Evolutionary conservation across 1,140 invertebrate genomes (phyloP), one percentile per base, ranked within the genome.

Genomic region (Lineus longissimus): DNA sequence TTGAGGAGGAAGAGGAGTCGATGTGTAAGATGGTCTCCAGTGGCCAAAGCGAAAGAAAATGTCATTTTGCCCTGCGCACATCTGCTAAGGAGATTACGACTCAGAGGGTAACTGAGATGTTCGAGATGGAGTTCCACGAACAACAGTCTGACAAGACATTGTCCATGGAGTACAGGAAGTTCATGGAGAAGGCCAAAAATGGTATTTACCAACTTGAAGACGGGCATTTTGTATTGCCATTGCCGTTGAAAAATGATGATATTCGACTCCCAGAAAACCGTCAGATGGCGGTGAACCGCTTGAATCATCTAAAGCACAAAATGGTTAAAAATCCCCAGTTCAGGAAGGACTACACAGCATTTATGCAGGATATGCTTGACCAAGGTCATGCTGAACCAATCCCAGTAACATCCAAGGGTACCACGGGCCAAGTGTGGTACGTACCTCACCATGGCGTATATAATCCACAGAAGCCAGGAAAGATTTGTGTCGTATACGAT

Each of bases 401-500:
- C 30, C 59, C 41, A 17, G 33, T 13, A 47, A 19, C 15, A 23
- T 19, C n/a, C 19, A 7, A 11, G 0, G 40, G 29, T 15, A 7
- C 19, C 25, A 11, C 27, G 29, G 59, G 40, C 1, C 33, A 31
- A 23, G 31, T 59, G 13, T 67, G 62, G 66, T 70, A 73, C 47
- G 30, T 72, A 11, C 71, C 71, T 25, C 66, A 66, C 57, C 68
- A 68, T 62, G 67, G 59, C 1, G 64, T 72, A n/a, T 59, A 62
- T 30, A 60, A 70, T 45, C 58, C 55, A 6, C 56, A 65, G n/a
- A 72, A 69, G 61, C 69, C 69, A 2, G 61, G 60, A 0, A 67
- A 66, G 43, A 30, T 71, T 23, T 31, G 67, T 36, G 51, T 71
- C 23, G 71, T 73, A n/a, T 73, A 67, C 56, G 71, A 73, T 54